Base-by-base conservation (phyloP, 2,888 invertebrate species). In the Buathra laborator region DNA sequence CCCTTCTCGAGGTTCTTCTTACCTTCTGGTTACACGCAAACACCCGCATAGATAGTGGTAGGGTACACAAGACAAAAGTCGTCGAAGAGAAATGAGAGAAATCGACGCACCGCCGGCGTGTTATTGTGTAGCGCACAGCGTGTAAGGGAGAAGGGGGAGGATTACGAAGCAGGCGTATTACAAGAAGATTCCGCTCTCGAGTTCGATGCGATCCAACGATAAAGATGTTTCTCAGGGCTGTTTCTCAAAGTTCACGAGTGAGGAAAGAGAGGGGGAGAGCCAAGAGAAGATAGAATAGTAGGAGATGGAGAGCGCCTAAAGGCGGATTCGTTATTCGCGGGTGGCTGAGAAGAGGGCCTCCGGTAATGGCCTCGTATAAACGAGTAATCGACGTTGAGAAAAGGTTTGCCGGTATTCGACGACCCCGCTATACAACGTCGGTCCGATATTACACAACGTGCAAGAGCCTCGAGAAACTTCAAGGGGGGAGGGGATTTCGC, bases 301-400 rank as follows among this genome's bases (percentile, higher is more conserved):
- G 59, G 68, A 53, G 83, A 76, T 66, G 53, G 56, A n/a, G 70
- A 75, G 79, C 71, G 29, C 53, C 43, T 48, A 53, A 76, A 84
- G 86, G 83, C 70, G 83, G 83, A 67, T 89, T 89, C 88, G 84
- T 88, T 85, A 84, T 80, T 75, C 79, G 83, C 86, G 85, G 85
- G 85, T 84, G 86, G 85, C 78, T 85, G 70, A 64, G 59, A 32
- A 64, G 59, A 32, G 32, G 29, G 14, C 24, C 59, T 59, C 80
- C 80, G 82, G 78, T 86, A 87, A 86, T 83, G 82, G 83, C 86
- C 86, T 85, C 87, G 85, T 86, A 87, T 87, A 87, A 87, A 87
- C 83, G 85, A 86, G 85, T 87, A 87, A 87, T 87, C 86, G 87
- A 77, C 85, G 83, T 79, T 67, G 78, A 79, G 75, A 29, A 59